Evolutionary conservation across 2,888 invertebrate species (phyloP).

Genomic region (Heliconius erato): DNA sequence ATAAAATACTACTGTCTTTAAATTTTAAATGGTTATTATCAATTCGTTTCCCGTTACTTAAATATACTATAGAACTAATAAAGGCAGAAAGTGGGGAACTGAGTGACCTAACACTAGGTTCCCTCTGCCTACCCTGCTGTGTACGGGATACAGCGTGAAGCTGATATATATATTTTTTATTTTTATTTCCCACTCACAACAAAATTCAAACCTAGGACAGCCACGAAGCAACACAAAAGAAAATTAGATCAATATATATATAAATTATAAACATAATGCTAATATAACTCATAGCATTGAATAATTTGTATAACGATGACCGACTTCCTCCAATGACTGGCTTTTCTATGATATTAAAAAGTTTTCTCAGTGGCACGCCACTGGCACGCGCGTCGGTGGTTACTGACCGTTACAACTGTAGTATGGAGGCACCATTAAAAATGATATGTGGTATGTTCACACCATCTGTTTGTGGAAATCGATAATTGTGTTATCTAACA

Average conservation of each 20-base stretch:
- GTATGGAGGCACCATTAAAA: constrained; percentile 36
- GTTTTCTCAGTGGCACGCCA: constrained; percentile 33
- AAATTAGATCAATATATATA: neutral
- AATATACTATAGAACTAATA: neutral
- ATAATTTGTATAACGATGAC: constrained; percentile 27
- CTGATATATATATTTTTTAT: too few relatives aligned
- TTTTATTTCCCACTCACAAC: neutral
- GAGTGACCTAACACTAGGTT: too few relatives aligned
- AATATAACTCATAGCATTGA: constrained; percentile 7
- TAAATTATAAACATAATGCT: neutral
- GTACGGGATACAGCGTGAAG: too few relatives aligned
- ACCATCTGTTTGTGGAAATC: constrained; percentile 34
- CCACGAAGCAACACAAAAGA: neutral
- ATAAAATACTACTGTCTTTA: neutral
- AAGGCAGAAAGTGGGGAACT: too few relatives aligned
- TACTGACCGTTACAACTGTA: constrained; percentile 49
- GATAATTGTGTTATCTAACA: constrained; percentile 23
- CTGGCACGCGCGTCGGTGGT: constrained; percentile 39
- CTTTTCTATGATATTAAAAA: constrained; percentile 42
- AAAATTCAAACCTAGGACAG: neutral
- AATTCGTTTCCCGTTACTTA: neutral
- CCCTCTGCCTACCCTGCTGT: too few relatives aligned
- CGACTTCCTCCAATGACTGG: constrained; percentile 34
- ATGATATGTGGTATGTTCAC: constrained; percentile 42
- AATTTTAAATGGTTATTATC: neutral